A percentile compares a stretch with the other conserved stretches of the same genome.
Conservation (phyloP, 2,113 vertebrate genomes). For the Semicossyphus pulcher region DNA sequence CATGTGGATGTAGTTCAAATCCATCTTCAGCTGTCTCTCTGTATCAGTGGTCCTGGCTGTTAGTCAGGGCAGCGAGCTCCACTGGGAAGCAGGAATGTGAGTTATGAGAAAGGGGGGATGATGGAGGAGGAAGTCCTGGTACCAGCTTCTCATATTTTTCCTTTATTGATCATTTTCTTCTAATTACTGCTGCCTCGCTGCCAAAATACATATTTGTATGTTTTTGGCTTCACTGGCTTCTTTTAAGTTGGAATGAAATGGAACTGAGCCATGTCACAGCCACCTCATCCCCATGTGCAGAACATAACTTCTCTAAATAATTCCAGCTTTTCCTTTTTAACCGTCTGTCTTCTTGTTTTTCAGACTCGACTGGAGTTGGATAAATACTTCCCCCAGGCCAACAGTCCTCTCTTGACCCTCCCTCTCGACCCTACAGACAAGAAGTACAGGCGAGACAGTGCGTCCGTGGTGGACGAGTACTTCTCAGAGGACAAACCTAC, state of each 20-base stretch:
- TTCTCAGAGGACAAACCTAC: slow-evolving; percentile 88
- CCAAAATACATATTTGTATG: background rate
- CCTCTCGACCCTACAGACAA: slow-evolving; percentile 73
- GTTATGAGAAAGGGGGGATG: slow-evolving; percentile 17
- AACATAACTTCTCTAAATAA: too few relatives aligned
- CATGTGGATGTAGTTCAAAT: too few relatives aligned
- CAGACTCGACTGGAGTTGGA: slow-evolving; percentile 88
- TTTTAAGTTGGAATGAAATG: too few relatives aligned
- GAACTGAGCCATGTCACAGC: background rate
- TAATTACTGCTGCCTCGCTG: background rate
- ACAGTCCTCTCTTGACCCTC: slow-evolving; percentile 50
- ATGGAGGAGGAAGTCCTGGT: slow-evolving; percentile 17
- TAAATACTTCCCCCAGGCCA: slow-evolving; percentile 85
- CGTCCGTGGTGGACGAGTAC: slow-evolving; percentile 92
- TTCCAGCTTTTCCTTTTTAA: background rate
- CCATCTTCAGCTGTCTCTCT: background rate
- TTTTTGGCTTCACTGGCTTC: background rate
- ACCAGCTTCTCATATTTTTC: background rate
- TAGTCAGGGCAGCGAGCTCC: slow-evolving; percentile 26
- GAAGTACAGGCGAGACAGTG: slow-evolving; percentile 90
- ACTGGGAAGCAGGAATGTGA: slow-evolving; percentile 45
- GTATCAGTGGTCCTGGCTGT: background rate
- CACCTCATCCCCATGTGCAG: too few relatives aligned
- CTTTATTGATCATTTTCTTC: background rate
- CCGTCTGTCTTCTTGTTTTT: background rate